Conservation (phyloP, 1,140 invertebrate species). For the Heliconius hewitsoni region DNA sequence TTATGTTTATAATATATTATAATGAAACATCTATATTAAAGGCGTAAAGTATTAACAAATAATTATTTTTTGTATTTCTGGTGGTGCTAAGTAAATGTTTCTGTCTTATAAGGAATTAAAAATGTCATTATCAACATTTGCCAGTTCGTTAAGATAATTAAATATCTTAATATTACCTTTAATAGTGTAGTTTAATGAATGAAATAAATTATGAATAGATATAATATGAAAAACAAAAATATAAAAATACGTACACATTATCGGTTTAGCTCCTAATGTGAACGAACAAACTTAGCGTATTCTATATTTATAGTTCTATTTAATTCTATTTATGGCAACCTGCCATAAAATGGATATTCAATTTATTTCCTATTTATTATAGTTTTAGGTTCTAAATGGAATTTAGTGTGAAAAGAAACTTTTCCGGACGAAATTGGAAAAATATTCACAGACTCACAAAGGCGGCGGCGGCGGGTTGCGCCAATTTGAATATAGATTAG, state of each 20-base stretch:
- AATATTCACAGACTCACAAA: conserved; percentile 71
- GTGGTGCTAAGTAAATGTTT: not conserved
- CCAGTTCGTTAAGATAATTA: not conserved
- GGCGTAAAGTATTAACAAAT: no score
- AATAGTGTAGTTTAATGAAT: not conserved
- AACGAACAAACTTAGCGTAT: not conserved
- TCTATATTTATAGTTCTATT: conserved; percentile 20
- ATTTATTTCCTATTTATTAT: not conserved
- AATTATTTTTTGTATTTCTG: not conserved
- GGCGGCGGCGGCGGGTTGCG: conserved; percentile 58
- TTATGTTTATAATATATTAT: conserved; percentile 16
- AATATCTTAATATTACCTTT: not conserved
- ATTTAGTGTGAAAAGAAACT: conserved; percentile 40
- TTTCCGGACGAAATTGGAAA: conserved; percentile 73
- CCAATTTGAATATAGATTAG: conserved; percentile 77
- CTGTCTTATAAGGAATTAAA: not conserved
- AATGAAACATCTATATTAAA: not conserved
- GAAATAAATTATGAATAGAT: not conserved
- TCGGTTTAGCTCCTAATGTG: not conserved
- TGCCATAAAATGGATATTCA: not conserved
- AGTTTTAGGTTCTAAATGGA: conserved; percentile 20
- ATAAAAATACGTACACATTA: not conserved
- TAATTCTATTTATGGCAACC: conserved; percentile 21
- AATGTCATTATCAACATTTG: not conserved
- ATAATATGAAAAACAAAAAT: not conserved